Evolutionary conservation across 2,888 invertebrate genomes (phyloP).

Genomic region (Capitulum mitella): DNA sequence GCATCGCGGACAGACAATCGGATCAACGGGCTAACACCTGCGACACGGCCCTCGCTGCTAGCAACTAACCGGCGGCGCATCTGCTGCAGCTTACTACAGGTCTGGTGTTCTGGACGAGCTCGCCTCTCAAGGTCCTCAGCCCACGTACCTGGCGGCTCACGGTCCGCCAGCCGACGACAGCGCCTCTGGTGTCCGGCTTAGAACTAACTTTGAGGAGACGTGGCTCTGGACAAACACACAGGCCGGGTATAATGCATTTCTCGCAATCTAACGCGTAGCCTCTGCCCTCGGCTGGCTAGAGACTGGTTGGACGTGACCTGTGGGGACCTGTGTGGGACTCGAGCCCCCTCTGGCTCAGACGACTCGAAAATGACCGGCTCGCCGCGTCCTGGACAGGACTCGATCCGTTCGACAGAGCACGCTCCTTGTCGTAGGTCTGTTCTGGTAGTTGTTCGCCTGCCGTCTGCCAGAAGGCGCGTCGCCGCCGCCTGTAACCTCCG

Average conservation of each 20-base stretch:
- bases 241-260: slow-evolving; percentile 48
- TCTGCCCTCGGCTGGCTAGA: no score
- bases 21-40: no score
- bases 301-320: no score
- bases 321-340: no score
- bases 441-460: neutral
- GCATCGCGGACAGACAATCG: no score
- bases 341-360: no score
- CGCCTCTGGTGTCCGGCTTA: slow-evolving; percentile 2
- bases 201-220: slow-evolving; percentile 61
- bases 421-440: neutral
- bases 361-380: no score
- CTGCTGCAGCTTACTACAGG: slow-evolving; percentile 34
- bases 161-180: neutral
- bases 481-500: neutral
- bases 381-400: slow-evolving; percentile 25
- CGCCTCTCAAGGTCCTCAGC: neutral
- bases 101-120: slow-evolving; percentile 24
- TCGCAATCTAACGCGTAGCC: neutral
- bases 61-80: slow-evolving; percentile 27
- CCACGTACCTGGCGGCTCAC: neutral
- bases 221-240: slow-evolving; percentile 60
- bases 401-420: slow-evolving; percentile 27
- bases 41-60: neutral
- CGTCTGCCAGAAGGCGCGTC: neutral